Evolutionary conservation across 2,888 invertebrate genomes (phyloP).

Genomic region (Tricholauxania praeusta): DNA sequence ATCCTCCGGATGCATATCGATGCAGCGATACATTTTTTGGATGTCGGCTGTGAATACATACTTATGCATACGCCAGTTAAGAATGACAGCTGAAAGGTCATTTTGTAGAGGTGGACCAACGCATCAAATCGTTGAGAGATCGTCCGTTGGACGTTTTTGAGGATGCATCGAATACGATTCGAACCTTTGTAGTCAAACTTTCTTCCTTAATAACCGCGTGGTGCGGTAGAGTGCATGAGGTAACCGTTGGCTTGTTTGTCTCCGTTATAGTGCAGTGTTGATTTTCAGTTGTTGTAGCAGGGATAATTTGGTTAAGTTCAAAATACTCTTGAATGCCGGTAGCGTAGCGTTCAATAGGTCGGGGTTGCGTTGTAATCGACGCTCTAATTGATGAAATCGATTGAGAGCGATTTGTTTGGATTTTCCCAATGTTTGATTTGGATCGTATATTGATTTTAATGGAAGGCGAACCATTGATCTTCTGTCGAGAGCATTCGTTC

Average conservation of each 20-base stretch:
- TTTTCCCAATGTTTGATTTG: too few species aligned
- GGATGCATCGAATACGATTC: constrained; percentile 32
- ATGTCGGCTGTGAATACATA: constrained; percentile 23
- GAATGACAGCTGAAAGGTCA: constrained; percentile 16
- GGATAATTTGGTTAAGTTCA: constrained; percentile 34
- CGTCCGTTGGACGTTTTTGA: constrained; percentile 29
- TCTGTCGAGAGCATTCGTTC: constrained; percentile 18
- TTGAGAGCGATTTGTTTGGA: constrained; percentile 37
- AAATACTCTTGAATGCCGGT: constrained; percentile 34
- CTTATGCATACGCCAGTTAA: constrained; percentile 22
- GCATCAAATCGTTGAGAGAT: constrained; percentile 29
- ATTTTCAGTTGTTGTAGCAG: constrained; percentile 34
- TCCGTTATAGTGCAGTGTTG: constrained; percentile 29
- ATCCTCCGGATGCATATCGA: constrained; percentile 26
- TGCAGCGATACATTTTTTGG: constrained; percentile 27
- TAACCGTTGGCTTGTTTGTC: too few species aligned
- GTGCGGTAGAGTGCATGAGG: constrained; percentile 31
- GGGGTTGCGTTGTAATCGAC: constrained; percentile 6
- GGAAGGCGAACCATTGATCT: constrained; percentile 42
- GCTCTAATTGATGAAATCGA: constrained; percentile 31
- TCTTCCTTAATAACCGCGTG: constrained; percentile 28
- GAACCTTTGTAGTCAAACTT: constrained; percentile 15
- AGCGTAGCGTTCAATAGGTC: constrained; percentile 16
- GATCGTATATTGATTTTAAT: constrained; percentile 30
- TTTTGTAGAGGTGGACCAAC: constrained; percentile 24